These are phyloP conservation scores for Xerus rutilus DNA, from an alignment of 2,797 vertebrate genomes.

Conservation along the genomic window DNA sequence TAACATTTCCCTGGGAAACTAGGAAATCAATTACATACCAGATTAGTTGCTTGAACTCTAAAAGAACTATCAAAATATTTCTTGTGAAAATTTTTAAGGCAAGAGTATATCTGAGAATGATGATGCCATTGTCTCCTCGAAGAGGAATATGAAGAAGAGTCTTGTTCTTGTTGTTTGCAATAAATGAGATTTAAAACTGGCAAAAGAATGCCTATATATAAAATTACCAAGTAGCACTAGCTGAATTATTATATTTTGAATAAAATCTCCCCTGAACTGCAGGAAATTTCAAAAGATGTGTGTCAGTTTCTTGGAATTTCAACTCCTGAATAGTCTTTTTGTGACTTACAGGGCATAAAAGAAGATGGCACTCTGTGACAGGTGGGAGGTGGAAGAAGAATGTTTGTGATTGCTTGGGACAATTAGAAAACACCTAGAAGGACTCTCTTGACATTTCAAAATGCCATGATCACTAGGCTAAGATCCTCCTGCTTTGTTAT, in stretches of 20 bases:
- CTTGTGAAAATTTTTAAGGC: constrained; percentile 1
- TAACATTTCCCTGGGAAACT: constrained; percentile 11
- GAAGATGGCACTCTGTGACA: not conserved
- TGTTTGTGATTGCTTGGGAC: not conserved
- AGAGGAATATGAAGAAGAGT: not conserved
- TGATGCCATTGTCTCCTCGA: not conserved
- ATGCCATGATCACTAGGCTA: not conserved
- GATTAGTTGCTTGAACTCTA: not conserved
- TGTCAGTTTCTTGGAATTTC: not conserved
- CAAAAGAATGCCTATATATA: not conserved
- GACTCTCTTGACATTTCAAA: constrained; percentile 9
- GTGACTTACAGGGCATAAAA: not conserved
- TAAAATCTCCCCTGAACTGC: not conserved
- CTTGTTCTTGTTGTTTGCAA: not conserved
- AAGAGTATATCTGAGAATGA: not conserved
- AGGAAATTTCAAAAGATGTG: not conserved
- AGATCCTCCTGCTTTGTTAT: not conserved
- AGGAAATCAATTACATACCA: not conserved
- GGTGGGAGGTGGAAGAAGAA: not conserved
- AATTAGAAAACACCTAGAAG: not conserved
- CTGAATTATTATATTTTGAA: not conserved
- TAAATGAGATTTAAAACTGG: not conserved
- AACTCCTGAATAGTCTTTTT: constrained; percentile 8
- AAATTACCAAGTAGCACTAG: not conserved
- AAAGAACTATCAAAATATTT: not conserved